Percentiles rank a stretch among this genome's conserved stretches.
Evolutionary conservation across 2,888 invertebrate genomes (phyloP).

Genomic region (Syrista parreyssii): DNA sequence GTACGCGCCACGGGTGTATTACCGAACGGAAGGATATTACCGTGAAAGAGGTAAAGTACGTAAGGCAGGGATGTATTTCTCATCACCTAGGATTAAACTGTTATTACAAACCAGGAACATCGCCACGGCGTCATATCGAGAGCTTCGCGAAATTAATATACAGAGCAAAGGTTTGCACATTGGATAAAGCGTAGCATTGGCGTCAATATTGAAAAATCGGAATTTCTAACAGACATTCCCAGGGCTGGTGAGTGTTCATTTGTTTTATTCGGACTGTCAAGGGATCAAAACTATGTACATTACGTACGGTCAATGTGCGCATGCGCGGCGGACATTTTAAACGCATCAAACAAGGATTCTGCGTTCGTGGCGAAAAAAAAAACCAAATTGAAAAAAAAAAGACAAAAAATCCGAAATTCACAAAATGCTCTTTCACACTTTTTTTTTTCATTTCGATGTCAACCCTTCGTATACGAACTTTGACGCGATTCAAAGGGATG

Average conservation of each 20-base stretch:
- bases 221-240: conserved; percentile 41
- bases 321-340: not conserved
- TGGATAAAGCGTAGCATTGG: conserved; percentile 48
- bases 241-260: not conserved
- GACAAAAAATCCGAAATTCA: not conserved
- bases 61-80: conserved; percentile 34
- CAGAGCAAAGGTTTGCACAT: conserved; percentile 57
- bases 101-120: conserved; percentile 54
- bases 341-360: not conserved
- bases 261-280: not conserved
- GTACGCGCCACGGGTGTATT: not conserved
- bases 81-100: conserved; percentile 62
- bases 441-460: not conserved
- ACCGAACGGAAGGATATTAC: not conserved
- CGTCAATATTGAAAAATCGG: conserved; percentile 55
- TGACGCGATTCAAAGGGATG: not conserved
- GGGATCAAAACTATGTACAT: not conserved
- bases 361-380: not conserved
- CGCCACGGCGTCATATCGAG: conserved; percentile 26
- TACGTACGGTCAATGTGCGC: not conserved
- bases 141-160: conserved; percentile 58
- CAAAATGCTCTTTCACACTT: not conserved
- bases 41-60: conserved; percentile 33
- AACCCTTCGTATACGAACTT: not conserved
- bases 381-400: not conserved